Base-by-base conservation (phyloP, 2,888 invertebrate species). In the Xylota sylvarum region DNA sequence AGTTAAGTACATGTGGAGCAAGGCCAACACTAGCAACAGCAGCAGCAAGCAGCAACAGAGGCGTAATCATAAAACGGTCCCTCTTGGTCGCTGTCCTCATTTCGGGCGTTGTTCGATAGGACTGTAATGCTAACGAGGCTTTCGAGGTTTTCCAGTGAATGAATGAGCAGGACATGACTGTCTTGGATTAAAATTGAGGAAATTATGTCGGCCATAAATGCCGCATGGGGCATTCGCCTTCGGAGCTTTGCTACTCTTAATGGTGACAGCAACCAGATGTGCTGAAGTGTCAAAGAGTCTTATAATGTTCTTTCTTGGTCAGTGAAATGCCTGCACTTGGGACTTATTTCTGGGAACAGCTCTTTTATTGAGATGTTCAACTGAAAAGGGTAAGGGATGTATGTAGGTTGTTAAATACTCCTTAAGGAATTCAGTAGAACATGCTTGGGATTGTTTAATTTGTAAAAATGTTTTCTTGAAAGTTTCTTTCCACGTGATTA, bases 1-100 rank as follows among this genome's bases (percentile, higher is more conserved):
- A 77, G 82, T 86, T 86, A 86, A 86, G 82, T 77, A 77, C 86
- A 86, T 86, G 82, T 82, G 86, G 86, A 82, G 82, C 82, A 86
- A 78, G 82, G 77, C 82, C 86, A 82, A 73, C 55, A 40, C 67
- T 27, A 52, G 12, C 43, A 43, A 14, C n/a, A 40, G 9, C 32
- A 30, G 30, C 37, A 64, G 17, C 12, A 62, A 55, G 10, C 74
- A 70, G 70, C 85, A 81, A 70, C 85, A 76, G 74, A 77, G 72
- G 60, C 81, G 10, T 62, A 72, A 52, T 81, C 85, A 65, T 80
- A 72, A 73, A 78, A 56, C 62, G 60, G 62, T 72, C 77, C 67
- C 62, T 76, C 76, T 64, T 74, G 67, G 72, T 52, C 43, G 81
- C 52, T 72, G 82, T 77, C 77, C 86, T 50, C 62, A 82, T 73